Evolutionary conservation across 2,113 vertebrate species (phyloP).

Genomic region (Psilopsiagon aurifrons): DNA sequence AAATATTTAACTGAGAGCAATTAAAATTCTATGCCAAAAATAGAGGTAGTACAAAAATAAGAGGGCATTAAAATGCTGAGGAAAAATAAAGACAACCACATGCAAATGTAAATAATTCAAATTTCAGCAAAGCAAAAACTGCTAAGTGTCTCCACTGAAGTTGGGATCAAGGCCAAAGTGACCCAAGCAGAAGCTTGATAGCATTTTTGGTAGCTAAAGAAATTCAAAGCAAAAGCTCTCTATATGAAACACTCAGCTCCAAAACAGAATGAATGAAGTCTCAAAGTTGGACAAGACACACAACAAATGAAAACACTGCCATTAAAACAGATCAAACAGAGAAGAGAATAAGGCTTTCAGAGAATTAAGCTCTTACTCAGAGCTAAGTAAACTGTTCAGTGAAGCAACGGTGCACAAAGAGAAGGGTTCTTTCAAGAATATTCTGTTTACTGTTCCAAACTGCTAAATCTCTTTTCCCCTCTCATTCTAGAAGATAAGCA

Average conservation of each 20-base stretch:
- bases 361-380: neutral
- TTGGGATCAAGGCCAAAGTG: neutral
- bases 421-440: neutral
- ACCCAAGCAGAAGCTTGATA: neutral
- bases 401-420: neutral
- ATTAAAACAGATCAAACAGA: neutral
- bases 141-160: neutral
- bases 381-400: neutral
- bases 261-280: neutral
- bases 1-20: neutral
- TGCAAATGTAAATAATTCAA: neutral
- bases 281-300: slow-evolving; percentile 11
- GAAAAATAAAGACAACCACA: neutral
- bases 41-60: neutral
- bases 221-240: neutral
- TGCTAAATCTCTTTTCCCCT: neutral
- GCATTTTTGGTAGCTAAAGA: neutral
- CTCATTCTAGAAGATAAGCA: neutral
- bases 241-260: neutral
- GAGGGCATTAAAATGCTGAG: neutral
- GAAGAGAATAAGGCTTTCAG: neutral
- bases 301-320: slow-evolving; percentile 12
- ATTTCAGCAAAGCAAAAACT: neutral
- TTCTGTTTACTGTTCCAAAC: neutral
- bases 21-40: neutral